phyloP scores from a whole-genome alignment of 2,113 vertebrate species.

The Oryzias celebensis region DNA sequence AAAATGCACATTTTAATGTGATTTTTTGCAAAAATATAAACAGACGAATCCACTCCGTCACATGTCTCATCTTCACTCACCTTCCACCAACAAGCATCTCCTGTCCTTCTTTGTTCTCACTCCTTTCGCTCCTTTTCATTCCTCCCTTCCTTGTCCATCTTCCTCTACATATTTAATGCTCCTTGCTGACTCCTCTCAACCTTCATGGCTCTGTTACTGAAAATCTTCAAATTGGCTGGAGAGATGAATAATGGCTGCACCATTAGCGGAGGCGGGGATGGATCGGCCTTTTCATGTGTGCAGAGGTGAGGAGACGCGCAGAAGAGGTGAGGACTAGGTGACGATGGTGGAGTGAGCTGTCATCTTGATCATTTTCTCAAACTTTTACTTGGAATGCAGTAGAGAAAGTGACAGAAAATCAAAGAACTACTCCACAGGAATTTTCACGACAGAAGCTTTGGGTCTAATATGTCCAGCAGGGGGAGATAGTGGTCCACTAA shows the following conservation, averaged over 20 bases:
- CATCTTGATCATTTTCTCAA: constrained; percentile 31
- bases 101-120: constrained; percentile 55
- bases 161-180: constrained; percentile 82
- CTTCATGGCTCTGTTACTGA: constrained; percentile 61
- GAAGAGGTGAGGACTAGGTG: constrained; percentile 37
- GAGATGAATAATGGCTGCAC: constrained; percentile 85
- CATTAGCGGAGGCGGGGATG: constrained; percentile 81
- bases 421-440: background rate
- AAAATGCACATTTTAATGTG: background rate
- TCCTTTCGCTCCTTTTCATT: constrained; percentile 61
- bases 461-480: constrained; percentile 61
- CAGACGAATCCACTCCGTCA: constrained; percentile 6
- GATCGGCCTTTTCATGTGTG: constrained; percentile 82
- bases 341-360: constrained; percentile 22
- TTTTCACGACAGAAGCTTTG: constrained; percentile 1
- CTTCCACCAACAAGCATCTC: constrained; percentile 13
- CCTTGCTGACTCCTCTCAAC: constrained; percentile 73
- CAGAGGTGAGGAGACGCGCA: constrained; percentile 50
- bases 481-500: constrained; percentile 73
- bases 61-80: constrained; percentile 10
- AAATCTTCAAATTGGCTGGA: constrained; percentile 78
- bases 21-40: constrained; percentile 41
- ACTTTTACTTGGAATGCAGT: constrained; percentile 35
- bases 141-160: constrained; percentile 61
- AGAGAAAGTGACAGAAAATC: background rate